phyloP scores from a whole-genome alignment of 2,888 invertebrate species.

The Hetaerina titia region DNA sequence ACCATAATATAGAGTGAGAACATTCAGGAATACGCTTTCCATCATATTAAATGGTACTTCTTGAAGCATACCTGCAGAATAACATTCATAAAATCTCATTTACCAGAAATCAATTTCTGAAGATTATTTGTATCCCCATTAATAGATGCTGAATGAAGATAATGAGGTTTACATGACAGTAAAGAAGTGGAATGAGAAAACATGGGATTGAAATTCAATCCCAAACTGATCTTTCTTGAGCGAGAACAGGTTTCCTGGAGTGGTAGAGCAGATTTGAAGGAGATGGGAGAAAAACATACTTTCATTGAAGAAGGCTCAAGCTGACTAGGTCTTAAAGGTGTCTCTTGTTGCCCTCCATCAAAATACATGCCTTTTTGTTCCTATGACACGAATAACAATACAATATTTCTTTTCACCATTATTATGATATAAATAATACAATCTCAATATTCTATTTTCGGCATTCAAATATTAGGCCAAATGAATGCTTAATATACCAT shows the following conservation, averaged over 20 bases:
- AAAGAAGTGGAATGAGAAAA: not conserved
- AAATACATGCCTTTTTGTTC: too few relatives aligned
- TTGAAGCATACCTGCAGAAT: too few relatives aligned
- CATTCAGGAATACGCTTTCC: too few relatives aligned
- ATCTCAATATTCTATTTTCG: too few relatives aligned
- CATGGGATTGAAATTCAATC: not conserved
- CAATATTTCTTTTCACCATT: not conserved
- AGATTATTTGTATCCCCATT: not conserved
- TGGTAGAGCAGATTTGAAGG: not conserved
- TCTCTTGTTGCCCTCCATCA: not conserved
- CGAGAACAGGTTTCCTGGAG: not conserved
- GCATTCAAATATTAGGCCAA: too few relatives aligned
- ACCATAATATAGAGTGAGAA: too few relatives aligned
- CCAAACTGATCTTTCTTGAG: not conserved
- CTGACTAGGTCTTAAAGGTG: not conserved
- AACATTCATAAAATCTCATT: not conserved
- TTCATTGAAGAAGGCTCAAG: not conserved
- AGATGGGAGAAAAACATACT: not conserved
- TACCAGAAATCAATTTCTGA: not conserved
- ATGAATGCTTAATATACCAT: too few relatives aligned
- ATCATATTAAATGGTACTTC: too few relatives aligned
- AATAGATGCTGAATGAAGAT: conserved; percentile 29
- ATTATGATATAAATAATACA: too few relatives aligned
- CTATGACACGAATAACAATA: not conserved
- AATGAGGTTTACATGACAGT: not conserved